These are phyloP conservation scores for Hypselothyrea guttata DNA, from an alignment of 2,888 invertebrate genomes.

Conservation along the genomic window DNA sequence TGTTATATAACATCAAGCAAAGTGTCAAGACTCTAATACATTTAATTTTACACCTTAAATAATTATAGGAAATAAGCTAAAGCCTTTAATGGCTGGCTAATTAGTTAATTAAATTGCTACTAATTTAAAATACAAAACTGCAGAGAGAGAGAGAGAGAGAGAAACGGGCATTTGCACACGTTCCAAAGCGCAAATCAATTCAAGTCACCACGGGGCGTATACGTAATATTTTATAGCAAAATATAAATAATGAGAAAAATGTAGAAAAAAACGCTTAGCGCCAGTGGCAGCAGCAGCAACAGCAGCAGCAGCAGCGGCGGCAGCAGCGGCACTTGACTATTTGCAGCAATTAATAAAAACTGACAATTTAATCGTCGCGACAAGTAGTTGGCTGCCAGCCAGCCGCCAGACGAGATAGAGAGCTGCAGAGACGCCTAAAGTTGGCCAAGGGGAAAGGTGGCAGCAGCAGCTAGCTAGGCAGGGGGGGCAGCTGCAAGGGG, in stretches of 20 bases:
- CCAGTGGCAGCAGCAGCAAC: conserved; percentile 43
- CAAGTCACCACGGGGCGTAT: conserved; percentile 71
- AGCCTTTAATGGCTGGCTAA: no score
- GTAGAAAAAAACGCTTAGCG: conserved; percentile 54
- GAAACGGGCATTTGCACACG: conserved; percentile 11
- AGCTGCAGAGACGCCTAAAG: conserved; percentile 28
- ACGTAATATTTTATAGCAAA: conserved; percentile 44
- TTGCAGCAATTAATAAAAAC: conserved; percentile 80
- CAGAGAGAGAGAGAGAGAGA: neutral
- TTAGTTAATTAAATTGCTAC: no score
- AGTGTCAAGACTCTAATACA: no score
- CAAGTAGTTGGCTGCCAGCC: conserved; percentile 78
- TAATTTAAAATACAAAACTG: conserved; percentile 4
- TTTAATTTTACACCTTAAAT: no score
- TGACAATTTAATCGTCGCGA: conserved; percentile 80
- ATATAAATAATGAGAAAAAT: conserved; percentile 12
- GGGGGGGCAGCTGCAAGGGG: conserved; percentile 3
- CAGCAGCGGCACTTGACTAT: conserved; percentile 56
- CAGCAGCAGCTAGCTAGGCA: no score
- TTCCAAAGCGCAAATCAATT: conserved; percentile 58
- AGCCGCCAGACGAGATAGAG: conserved; percentile 55
- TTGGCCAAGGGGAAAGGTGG: conserved; percentile 6
- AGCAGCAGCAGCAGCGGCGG: no score
- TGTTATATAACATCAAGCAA: no score
- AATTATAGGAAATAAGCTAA: no score